These are phyloP conservation scores for Lacerta agilis DNA, from an alignment of 2,797 vertebrate genomes.

Conservation along the genomic window DNA sequence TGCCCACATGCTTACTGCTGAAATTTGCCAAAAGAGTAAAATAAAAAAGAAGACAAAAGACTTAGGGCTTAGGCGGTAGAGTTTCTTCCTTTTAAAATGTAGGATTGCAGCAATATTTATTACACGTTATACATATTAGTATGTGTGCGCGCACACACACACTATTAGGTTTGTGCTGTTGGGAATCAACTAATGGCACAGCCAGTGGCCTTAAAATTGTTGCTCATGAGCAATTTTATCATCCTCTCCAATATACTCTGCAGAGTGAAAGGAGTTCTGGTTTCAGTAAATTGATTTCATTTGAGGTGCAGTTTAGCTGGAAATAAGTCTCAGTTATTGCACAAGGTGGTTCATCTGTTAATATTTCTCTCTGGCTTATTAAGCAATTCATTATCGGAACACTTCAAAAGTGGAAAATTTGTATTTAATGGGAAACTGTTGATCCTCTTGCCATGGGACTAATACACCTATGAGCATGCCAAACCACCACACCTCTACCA, in stretches of 20 bases:
- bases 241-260: constrained; percentile 47
- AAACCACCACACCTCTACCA: not conserved
- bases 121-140: not conserved
- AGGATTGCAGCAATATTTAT: not conserved
- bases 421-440: constrained; percentile 64
- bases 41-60: not conserved
- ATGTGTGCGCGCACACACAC: not conserved
- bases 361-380: not conserved
- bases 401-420: constrained; percentile 58
- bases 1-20: not conserved
- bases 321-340: constrained; percentile 48
- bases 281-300: constrained; percentile 69
- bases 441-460: constrained; percentile 57
- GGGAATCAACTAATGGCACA: constrained; percentile 32
- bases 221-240: constrained; percentile 56
- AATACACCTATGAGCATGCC: not conserved
- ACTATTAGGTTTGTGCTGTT: constrained; percentile 23
- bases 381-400: constrained; percentile 30
- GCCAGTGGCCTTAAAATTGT: constrained; percentile 49
- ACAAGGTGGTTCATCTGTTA: constrained; percentile 51
- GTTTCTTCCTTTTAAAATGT: not conserved
- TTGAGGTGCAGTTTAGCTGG: constrained; percentile 47
- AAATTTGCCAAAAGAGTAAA: not conserved
- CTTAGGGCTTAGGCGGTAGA: no score
- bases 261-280: constrained; percentile 56